Evolutionary conservation across 2,797 vertebrate species (phyloP).

Genomic region (Sebastes nivosus): DNA sequence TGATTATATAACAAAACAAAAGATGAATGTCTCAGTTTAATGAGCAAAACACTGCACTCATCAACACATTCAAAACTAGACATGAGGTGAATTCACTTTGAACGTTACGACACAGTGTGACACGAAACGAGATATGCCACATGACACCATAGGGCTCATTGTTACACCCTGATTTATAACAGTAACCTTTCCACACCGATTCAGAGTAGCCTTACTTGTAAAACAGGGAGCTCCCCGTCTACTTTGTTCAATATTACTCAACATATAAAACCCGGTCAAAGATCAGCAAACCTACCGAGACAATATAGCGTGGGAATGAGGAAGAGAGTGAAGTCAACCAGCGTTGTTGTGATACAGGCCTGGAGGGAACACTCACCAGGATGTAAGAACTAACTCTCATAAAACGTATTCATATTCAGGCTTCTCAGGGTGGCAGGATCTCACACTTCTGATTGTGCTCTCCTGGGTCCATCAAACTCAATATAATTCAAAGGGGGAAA

Average conservation of each 20-base stretch:
- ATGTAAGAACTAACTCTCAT: constrained; percentile 23
- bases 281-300: constrained; percentile 42
- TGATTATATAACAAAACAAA: not conserved
- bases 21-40: not conserved
- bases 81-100: not conserved
- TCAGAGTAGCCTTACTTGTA: not conserved
- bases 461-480: constrained; percentile 42
- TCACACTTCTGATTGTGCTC: constrained; percentile 50
- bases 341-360: constrained; percentile 25
- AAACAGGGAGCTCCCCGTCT: not conserved
- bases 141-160: not conserved
- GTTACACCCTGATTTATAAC: not conserved
- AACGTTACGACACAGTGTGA: not conserved
- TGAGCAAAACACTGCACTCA: not conserved
- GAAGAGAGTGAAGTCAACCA: constrained; percentile 23
- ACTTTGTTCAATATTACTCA: constrained; percentile 16
- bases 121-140: not conserved
- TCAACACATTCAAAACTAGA: not conserved
- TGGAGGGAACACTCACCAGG: constrained; percentile 31
- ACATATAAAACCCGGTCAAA: constrained; percentile 39
- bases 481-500: constrained; percentile 40
- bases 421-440: constrained; percentile 29
- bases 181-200: not conserved
- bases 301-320: constrained; percentile 31
- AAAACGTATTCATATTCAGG: constrained; percentile 38